These are phyloP conservation scores for Sardinella longiceps DNA, from an alignment of 2,797 vertebrate genomes.

Conservation along the genomic window DNA sequence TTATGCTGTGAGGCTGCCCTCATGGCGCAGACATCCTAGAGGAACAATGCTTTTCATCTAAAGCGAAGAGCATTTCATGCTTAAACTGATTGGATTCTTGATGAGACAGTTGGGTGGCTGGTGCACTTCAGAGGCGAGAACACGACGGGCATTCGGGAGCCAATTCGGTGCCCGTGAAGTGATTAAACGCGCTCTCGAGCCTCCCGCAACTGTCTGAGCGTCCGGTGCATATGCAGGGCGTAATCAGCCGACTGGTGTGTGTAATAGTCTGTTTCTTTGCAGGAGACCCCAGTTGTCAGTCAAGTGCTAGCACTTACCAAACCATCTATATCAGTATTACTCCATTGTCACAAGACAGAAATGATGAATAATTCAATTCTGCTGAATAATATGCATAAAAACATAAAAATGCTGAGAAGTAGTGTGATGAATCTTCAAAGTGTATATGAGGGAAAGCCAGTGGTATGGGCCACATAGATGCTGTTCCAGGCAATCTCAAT, in stretches of 20 bases:
- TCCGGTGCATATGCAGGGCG: slow-evolving; percentile 79
- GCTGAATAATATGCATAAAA: slow-evolving; percentile 59
- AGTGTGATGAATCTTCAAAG: slow-evolving; percentile 16
- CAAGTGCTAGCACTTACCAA: slow-evolving; percentile 71
- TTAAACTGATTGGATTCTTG: slow-evolving; percentile 79
- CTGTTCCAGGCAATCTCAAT: not conserved
- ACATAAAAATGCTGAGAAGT: slow-evolving; percentile 23
- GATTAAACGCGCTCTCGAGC: slow-evolving; percentile 80
- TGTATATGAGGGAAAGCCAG: not conserved
- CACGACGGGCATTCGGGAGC: slow-evolving; percentile 72
- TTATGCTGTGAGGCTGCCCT: slow-evolving; percentile 71
- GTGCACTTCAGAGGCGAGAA: slow-evolving; percentile 70
- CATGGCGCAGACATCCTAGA: slow-evolving; percentile 50
- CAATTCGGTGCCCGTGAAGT: slow-evolving; percentile 87
- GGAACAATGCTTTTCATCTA: slow-evolving; percentile 61
- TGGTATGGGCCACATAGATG: not conserved
- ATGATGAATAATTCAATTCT: slow-evolving; percentile 68
- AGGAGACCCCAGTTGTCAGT: slow-evolving; percentile 68
- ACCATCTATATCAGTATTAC: slow-evolving; percentile 54
- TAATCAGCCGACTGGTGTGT: slow-evolving; percentile 79
- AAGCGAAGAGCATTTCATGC: slow-evolving; percentile 63
- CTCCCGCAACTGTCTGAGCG: slow-evolving; percentile 55
- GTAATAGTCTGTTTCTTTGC: slow-evolving; percentile 57
- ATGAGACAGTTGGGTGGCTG: slow-evolving; percentile 78
- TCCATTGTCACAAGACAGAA: slow-evolving; percentile 47